Percentiles rank a stretch among this genome's conserved stretches.
Evolutionary conservation across 2,113 vertebrate genomes (phyloP).

Genomic region (Antigone vipio): DNA sequence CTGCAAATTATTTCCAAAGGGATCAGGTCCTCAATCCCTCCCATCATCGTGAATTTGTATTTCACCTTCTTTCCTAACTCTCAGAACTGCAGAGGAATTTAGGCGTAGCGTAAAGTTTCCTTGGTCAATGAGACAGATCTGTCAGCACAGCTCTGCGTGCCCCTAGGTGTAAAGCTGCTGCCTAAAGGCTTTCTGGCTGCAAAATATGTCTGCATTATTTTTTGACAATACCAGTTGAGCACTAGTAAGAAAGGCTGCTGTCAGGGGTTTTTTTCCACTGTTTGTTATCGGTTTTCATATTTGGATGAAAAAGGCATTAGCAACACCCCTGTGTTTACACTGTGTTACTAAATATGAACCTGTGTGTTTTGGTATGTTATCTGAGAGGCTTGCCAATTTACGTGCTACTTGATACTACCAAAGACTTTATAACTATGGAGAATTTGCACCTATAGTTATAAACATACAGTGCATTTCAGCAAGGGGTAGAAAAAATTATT

Average conservation of each 20-base stretch:
- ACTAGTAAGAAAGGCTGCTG: not conserved
- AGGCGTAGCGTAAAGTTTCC: not conserved
- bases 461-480: not conserved
- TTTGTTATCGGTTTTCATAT: not conserved
- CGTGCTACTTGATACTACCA: not conserved
- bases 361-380: not conserved
- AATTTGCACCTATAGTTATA: not conserved
- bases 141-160: not conserved
- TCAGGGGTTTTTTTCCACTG: not conserved
- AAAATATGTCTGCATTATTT: not conserved
- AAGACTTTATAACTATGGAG: not conserved
- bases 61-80: not conserved
- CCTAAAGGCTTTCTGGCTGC: not conserved
- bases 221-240: not conserved
- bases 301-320: not conserved
- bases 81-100: not conserved
- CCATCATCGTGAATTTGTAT: not conserved
- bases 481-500: not conserved
- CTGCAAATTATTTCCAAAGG: not conserved
- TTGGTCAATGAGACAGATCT: not conserved
- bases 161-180: not conserved
- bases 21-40: not conserved
- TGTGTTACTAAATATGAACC: not conserved
- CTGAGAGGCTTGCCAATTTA: not conserved
- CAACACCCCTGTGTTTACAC: not conserved